Base-by-base conservation (phyloP, 2,888 invertebrate species). In the Bellardia pandia region DNA sequence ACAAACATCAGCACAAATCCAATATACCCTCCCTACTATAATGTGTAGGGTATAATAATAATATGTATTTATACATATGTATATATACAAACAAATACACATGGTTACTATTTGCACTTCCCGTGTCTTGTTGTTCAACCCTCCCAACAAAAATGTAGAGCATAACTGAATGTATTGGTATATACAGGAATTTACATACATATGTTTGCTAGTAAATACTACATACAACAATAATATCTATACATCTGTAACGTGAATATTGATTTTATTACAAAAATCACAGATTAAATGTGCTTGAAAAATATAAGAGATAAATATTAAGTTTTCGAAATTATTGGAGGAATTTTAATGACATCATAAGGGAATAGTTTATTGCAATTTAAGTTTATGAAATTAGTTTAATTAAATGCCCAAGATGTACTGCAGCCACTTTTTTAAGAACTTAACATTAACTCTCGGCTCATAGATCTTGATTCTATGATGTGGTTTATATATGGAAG, bases 141-240 rank as follows among this genome's bases (percentile, higher is more conserved):
- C 23, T 23, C 23, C 23, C 23, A 23, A 23, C 23, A 23, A 23
- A 1, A 23, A 23, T 23, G 23, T 23, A 1, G 23, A 23, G 23
- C 23, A 56, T 8, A 56, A 23, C 9, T 16, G 11, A 0, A 16
- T 23, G 8, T 33, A 37, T 60, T 33, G 58, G 23, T 7, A 33
- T 58, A 42, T 30, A 58, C 48, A 23, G 42, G 13, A 16, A 58
- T 23, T 72, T 58, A 56, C 37, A 33, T 64, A 64, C 62, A 64
- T 40, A 40, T 64, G 40, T 64, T 16, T 64, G 40, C 16, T 16
- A 64, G 40, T 40, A 64, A 64, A 23, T 23, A 23, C 23, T 23
- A 23, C 40, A 64, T 64, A 8, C 40, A 64, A 64, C n/a, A 9
- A 16, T n/a, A 4, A 16, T 40, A 40, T 9, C 6, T 14, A 14